Conservation (phyloP, 2,888 invertebrate genomes). For the Notocelia uddmanniana region DNA sequence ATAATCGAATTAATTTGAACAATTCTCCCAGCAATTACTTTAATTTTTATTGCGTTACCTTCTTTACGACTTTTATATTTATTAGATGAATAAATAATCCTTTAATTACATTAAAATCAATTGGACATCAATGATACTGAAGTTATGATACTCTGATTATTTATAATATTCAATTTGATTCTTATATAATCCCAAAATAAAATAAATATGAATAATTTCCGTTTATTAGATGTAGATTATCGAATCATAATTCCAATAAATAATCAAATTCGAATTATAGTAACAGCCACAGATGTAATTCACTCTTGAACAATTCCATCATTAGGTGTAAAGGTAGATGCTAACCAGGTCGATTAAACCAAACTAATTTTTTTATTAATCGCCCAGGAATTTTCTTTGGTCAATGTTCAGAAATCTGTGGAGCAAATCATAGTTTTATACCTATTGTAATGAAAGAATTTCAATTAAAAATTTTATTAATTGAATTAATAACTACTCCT, state of each 20-base stretch:
- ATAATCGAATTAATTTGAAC: conserved; percentile 89
- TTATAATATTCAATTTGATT: conserved; percentile 86
- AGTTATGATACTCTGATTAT: conserved; percentile 89
- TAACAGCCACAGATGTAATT: conserved; percentile 88
- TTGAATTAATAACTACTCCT: conserved; percentile 83
- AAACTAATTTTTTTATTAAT: conserved; percentile 87
- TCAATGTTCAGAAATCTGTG: conserved; percentile 94
- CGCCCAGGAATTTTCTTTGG: conserved; percentile 89
- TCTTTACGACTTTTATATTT: conserved; percentile 86
- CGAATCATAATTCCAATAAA: conserved; percentile 86
- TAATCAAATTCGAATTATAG: conserved; percentile 88
- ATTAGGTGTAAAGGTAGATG: conserved; percentile 88
- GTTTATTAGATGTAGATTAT: conserved; percentile 88
- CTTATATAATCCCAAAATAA: conserved; percentile 83
- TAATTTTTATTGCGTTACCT: conserved; percentile 88
- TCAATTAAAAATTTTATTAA: conserved; percentile 84
- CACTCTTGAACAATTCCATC: conserved; percentile 88
- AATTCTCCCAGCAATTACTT: conserved; percentile 85
- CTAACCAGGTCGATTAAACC: conserved; percentile 88
- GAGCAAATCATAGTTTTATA: conserved; percentile 92
- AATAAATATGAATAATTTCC: conserved; percentile 76
- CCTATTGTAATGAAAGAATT: conserved; percentile 88
- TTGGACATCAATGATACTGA: conserved; percentile 89
- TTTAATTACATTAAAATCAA: conserved; percentile 86
- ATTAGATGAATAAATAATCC: conserved; percentile 87